Evolutionary conservation across 2,113 vertebrate species (phyloP), one percentile per base, ranked within the genome.

Genomic region (Lonchura striata): DNA sequence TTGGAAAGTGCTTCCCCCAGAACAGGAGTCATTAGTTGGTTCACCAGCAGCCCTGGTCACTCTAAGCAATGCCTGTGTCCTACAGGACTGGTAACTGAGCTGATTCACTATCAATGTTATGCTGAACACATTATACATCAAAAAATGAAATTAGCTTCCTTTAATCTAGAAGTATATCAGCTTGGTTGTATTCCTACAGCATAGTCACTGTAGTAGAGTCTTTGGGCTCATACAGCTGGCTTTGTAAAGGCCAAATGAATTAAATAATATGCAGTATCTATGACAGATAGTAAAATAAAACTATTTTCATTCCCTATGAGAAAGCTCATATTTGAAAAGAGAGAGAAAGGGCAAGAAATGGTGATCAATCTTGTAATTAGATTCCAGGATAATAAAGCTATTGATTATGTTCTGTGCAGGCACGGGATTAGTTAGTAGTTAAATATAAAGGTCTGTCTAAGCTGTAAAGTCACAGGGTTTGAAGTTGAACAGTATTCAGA

Each of bases 391-490:
- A 92, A 69, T 84, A 87, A 88, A 89, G 19, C 72, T 91, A 82
- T 93, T 65, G 65, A 11, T 95, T 88, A 16, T 68, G 70, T 66
- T 25, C 27, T 68, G 1, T 81, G 24, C 57, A 88, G 63, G 23
- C 56, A 17, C 20, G 70, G 31, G 24, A 44, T 87, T 87, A 88
- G 37, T 86, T 92, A 68, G 54, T 44, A 69, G 27, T 50, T 86
- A 68, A 88, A n/a, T 61, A 69, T 77, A 70, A 92, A 92, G 86
- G 87, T 66, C 53, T 88, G 9, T 91, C 78, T 87, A 64, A 94
- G 31, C 15, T 71, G 25, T 59, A 30, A 53, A 76, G 37, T 81
- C 25, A 30, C 15, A 87, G 24, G 23, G n/a, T 89, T 92, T 96
- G 74, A 72, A 83, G 54, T 93, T 80, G 76, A 61, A 50, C 79